phyloP scores from a whole-genome alignment of 2,113 vertebrate genomes.

The Phaetusa simplex region DNA sequence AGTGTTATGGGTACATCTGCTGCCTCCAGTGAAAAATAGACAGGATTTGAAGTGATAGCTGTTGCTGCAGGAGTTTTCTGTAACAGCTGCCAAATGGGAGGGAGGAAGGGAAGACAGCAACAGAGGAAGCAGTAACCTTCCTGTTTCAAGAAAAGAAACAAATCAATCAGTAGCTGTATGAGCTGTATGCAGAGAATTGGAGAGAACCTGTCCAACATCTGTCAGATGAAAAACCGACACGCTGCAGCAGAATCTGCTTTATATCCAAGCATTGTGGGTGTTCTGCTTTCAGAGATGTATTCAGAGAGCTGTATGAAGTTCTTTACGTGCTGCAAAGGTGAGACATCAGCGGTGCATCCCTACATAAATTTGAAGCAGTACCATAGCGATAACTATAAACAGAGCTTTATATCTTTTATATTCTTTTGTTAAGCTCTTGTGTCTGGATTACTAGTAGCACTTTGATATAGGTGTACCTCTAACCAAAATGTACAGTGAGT shows the following conservation, averaged over 20 bases:
- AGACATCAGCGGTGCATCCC: background rate
- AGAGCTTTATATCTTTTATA: background rate
- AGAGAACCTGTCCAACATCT: slow-evolving; percentile 17
- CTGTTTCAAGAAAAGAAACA: slow-evolving; percentile 40
- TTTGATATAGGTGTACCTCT: background rate
- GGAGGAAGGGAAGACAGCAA: background rate
- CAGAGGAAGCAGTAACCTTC: slow-evolving; percentile 24
- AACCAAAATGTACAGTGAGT: background rate
- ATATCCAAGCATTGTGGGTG: background rate
- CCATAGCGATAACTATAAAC: background rate
- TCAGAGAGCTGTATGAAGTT: background rate
- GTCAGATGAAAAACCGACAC: background rate
- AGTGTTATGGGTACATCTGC: slow-evolving; percentile 50
- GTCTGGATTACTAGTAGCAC: background rate
- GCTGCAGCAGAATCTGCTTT: background rate
- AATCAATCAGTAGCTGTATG: slow-evolving; percentile 41
- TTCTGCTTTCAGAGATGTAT: background rate
- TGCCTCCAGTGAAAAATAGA: slow-evolving; percentile 42
- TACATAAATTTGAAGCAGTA: background rate
- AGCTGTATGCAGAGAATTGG: background rate
- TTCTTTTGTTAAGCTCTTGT: background rate
- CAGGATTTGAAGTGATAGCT: slow-evolving; percentile 36
- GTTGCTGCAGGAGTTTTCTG: slow-evolving; percentile 41
- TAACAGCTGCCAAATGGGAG: slow-evolving; percentile 34
- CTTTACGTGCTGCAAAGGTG: background rate